phyloP scores from a whole-genome alignment of 2,888 invertebrate genomes.

The Metellina segmentata region DNA sequence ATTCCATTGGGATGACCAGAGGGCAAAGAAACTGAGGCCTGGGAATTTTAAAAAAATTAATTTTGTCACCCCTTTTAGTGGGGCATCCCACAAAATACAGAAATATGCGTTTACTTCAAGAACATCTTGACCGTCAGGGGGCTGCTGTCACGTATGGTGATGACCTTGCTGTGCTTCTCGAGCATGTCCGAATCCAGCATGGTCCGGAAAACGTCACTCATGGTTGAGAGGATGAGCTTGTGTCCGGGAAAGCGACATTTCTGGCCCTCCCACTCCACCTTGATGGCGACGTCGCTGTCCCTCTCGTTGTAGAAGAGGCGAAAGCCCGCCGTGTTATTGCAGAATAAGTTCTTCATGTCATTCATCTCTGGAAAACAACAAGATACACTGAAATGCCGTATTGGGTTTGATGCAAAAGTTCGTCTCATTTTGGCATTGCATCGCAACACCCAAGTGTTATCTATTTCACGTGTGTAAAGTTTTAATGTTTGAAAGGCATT shows the following conservation, averaged over 20 bases:
- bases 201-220: slow-evolving; percentile 66
- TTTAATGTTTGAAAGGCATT: no score
- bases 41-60: no score
- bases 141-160: slow-evolving; percentile 49
- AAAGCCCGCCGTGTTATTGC: slow-evolving; percentile 37
- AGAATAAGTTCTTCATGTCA: neutral
- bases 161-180: slow-evolving; percentile 25
- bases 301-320: slow-evolving; percentile 56
- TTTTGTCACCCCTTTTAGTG: no score
- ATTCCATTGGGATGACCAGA: no score
- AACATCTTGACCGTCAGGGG: slow-evolving; percentile 55
- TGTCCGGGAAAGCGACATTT: slow-evolving; percentile 58
- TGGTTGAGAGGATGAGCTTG: slow-evolving; percentile 39
- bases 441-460: no score
- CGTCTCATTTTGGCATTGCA: no score
- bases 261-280: slow-evolving; percentile 52
- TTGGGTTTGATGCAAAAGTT: no score
- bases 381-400: no score
- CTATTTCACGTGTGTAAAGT: no score
- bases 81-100: neutral
- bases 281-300: slow-evolving; percentile 62
- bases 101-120: slow-evolving; percentile 22
- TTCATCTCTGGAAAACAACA: neutral
- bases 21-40: no score
- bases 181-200: slow-evolving; percentile 64